Conservation (phyloP, 2,113 vertebrate species). For the Phrynosoma platyrhinos region DNA sequence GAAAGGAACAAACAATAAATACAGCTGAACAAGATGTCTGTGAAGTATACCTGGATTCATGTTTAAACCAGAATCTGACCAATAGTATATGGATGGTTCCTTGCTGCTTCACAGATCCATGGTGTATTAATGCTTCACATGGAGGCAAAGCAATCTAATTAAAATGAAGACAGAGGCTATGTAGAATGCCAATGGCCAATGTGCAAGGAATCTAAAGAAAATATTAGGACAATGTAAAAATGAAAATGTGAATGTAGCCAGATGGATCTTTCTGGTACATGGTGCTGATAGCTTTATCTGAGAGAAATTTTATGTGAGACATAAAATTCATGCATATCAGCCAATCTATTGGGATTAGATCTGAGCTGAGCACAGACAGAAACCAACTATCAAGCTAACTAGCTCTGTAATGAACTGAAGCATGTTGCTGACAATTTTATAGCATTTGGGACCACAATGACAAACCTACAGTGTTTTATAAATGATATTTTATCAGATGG, state of each 20-base stretch:
- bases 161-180: background rate
- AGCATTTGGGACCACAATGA: slow-evolving; percentile 41
- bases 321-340: slow-evolving; percentile 43
- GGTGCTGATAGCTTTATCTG: slow-evolving; percentile 11
- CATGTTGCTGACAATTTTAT: slow-evolving; percentile 37
- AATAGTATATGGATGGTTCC: background rate
- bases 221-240: background rate
- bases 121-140: background rate
- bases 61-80: background rate
- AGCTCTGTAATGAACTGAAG: slow-evolving; percentile 36
- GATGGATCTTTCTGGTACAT: slow-evolving; percentile 9
- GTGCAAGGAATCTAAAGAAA: background rate
- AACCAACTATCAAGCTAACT: slow-evolving; percentile 47
- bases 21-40: background rate
- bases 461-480: slow-evolving; percentile 31
- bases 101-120: background rate
- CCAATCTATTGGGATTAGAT: slow-evolving; percentile 35
- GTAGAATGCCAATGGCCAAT: background rate
- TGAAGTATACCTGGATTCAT: background rate
- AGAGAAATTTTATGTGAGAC: slow-evolving; percentile 28
- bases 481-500: slow-evolving; percentile 43
- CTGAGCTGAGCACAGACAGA: slow-evolving; percentile 44
- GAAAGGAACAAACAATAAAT: too few relatives aligned
- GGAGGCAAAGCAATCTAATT: background rate
- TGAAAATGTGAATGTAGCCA: background rate